Evolutionary conservation across 2,888 invertebrate genomes (phyloP).

Genomic region (Cinara cedri): DNA sequence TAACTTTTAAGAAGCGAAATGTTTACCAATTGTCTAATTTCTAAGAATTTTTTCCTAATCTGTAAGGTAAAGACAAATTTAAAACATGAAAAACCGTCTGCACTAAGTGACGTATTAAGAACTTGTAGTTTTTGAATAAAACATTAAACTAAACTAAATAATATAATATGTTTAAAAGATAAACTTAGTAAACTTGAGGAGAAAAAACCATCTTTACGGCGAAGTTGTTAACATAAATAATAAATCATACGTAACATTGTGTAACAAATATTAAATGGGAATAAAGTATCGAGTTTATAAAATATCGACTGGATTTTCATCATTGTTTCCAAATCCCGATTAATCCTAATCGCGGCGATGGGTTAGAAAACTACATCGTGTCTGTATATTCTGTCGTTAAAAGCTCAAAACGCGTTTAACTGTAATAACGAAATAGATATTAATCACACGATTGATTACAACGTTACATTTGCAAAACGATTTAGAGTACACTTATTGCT

Average conservation of each 20-base stretch:
- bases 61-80: too few species aligned
- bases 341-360: neutral
- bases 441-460: too few species aligned
- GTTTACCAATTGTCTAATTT: too few species aligned
- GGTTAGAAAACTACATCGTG: neutral
- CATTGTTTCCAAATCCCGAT: slow-evolving; percentile 4
- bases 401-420: too few species aligned
- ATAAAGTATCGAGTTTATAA: slow-evolving; percentile 8
- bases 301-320: slow-evolving; percentile 16
- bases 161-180: neutral
- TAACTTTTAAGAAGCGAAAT: too few species aligned
- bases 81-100: too few species aligned
- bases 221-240: neutral
- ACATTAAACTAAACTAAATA: neutral
- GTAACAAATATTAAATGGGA: neutral
- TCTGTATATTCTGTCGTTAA: neutral
- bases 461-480: too few species aligned
- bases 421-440: too few species aligned
- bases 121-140: neutral
- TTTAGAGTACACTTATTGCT: too few species aligned
- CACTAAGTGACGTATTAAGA: too few species aligned
- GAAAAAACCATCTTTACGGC: neutral
- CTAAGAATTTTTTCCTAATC: too few species aligned
- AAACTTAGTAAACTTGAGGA: neutral
- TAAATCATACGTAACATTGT: neutral